Base-by-base conservation (phyloP, 2,888 invertebrate genomes). In the Trilocha varians region DNA sequence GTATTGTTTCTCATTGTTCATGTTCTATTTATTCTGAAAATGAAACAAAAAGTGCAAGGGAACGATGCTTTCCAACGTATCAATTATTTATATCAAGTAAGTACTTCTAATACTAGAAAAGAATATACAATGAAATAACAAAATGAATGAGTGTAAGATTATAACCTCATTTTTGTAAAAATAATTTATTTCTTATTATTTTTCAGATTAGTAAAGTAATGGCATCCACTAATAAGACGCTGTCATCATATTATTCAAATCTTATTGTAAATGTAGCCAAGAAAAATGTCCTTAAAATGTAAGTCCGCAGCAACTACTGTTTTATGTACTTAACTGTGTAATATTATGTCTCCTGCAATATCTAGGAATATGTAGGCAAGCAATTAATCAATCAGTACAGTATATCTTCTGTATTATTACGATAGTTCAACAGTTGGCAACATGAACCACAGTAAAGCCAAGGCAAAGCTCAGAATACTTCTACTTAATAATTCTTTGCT, bases 61-160 rank as follows among this genome's bases (percentile, higher is more conserved):
- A 90, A 90, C 62, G 91, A 91, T 65, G 83, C 88, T 16, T 90
- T 91, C 59, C 89, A 91, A 59, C 78, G 91, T 44, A 90, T 92
- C 67, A 91, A 91, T 69, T 91, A 87, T 61, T 74, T 92, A 16
- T 90, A 91, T 66, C 91, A 91, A 76, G 91, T 90, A 73, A 59
- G 60, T 45, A n/a, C n/a, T n/a, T n/a, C n/a, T n/a, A n/a, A n/a
- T n/a, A n/a, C n/a, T n/a, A n/a, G n/a, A n/a, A n/a, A n/a, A n/a
- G n/a, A n/a, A n/a, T n/a, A n/a, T n/a, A n/a, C n/a, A n/a, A n/a
- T n/a, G n/a, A n/a, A n/a, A n/a, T n/a, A n/a, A n/a, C n/a, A n/a
- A n/a, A n/a, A n/a, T n/a, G n/a, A n/a, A n/a, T n/a, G n/a, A n/a
- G n/a, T n/a, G n/a, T n/a, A n/a, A n/a, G n/a, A n/a, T n/a, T 35